Evolutionary conservation across 1,140 invertebrate species (phyloP).

Genomic region (Plutomurus gul): DNA sequence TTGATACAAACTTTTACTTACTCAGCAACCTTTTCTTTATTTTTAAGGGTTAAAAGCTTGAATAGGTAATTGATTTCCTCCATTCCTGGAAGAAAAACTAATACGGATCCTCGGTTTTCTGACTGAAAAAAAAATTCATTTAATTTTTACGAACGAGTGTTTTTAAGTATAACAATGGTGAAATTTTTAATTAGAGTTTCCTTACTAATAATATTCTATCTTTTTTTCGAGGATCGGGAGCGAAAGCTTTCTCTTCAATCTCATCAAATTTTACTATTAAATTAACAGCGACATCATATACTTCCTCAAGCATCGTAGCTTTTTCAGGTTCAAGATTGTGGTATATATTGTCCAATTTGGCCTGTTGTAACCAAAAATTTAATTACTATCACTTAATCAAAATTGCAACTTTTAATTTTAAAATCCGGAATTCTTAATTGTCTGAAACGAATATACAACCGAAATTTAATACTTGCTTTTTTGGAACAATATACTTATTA

Average conservation of each 20-base stretch:
- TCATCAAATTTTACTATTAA: slow-evolving; percentile 35
- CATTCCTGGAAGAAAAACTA: slow-evolving; percentile 87
- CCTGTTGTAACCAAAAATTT: neutral
- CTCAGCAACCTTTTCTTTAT: slow-evolving; percentile 13
- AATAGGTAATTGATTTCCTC: slow-evolving; percentile 68
- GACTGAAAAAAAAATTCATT: neutral
- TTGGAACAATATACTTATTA: no score
- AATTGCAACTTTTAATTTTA: neutral
- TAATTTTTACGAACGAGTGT: no score
- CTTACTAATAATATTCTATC: slow-evolving; percentile 1
- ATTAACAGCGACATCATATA: slow-evolving; percentile 38
- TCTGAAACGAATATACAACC: no score
- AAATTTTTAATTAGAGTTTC: neutral
- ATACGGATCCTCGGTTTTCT: slow-evolving; percentile 65
- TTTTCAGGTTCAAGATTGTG: slow-evolving; percentile 24
- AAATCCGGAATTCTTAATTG: no score
- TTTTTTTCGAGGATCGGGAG: slow-evolving; percentile 23
- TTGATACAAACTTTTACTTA: neutral
- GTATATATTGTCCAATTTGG: slow-evolving; percentile 31
- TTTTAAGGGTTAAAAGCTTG: slow-evolving; percentile 49
- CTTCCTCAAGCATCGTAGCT: slow-evolving; percentile 8
- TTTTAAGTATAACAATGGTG: no score
- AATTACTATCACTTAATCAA: neutral
- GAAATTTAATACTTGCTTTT: no score
- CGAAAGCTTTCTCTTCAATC: neutral